Conservation (phyloP, 2,113 vertebrate species). For the Melanerpes formicivorus region DNA sequence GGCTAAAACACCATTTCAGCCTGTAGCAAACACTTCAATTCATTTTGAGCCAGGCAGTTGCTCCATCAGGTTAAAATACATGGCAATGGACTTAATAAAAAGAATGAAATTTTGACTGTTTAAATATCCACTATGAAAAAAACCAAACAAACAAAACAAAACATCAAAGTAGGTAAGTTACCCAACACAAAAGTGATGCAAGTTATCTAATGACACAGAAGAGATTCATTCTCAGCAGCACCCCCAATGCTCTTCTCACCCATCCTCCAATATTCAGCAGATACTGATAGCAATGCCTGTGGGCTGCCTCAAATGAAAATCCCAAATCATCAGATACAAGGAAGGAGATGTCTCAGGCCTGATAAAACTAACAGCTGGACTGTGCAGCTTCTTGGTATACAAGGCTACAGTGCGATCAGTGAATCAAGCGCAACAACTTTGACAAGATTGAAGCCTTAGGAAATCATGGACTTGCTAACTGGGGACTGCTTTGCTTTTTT, state of each 20-base stretch:
- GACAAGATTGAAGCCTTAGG: neutral
- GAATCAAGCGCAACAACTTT: neutral
- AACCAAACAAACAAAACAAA: neutral
- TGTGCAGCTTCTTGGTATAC: neutral
- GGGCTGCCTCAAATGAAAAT: neutral
- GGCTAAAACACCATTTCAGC: neutral
- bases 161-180: neutral
- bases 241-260: neutral
- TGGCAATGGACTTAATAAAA: neutral
- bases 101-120: neutral
- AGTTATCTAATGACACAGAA: neutral
- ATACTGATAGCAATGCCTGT: neutral
- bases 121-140: neutral
- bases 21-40: neutral
- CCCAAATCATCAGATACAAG: accelerated
- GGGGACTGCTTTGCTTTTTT: neutral
- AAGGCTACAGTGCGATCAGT: neutral
- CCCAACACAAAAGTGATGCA: neutral
- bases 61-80: neutral
- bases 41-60: neutral
- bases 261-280: neutral
- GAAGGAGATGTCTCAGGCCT: neutral
- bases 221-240: neutral
- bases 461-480: neutral
- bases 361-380: neutral